A percentile compares a stretch with the other conserved stretches of the same genome.
These are phyloP conservation scores for Tipula confusa DNA, from an alignment of 2,888 invertebrate species.

Conservation along the genomic window DNA sequence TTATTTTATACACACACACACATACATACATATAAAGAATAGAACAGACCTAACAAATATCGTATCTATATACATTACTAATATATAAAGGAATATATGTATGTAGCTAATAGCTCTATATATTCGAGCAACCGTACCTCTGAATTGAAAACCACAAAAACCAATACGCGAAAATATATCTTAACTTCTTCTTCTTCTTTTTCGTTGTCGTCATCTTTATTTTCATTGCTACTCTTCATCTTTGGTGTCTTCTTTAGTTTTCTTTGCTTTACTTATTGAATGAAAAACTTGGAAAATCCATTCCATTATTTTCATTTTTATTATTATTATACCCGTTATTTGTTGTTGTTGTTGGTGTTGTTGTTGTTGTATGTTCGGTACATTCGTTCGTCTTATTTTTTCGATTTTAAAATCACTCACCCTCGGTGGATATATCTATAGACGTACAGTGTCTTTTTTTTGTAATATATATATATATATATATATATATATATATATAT, in stretches of 20 bases:
- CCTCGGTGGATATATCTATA: not conserved
- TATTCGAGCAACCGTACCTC: not conserved
- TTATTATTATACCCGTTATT: not conserved
- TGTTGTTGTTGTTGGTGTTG: not conserved
- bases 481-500: not conserved
- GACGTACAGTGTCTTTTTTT: not conserved
- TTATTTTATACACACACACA: not conserved
- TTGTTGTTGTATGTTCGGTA: not conserved
- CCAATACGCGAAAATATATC: not conserved
- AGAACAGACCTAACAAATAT: not conserved
- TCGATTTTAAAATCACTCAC: conserved; percentile 15
- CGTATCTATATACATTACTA: not conserved
- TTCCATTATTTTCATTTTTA: not conserved
- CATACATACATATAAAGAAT: not conserved
- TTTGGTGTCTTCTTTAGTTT: not conserved
- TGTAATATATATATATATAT: not conserved
- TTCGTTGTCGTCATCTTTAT: not conserved
- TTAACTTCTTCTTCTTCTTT: not conserved
- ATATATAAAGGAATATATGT: not conserved
- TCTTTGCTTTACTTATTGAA: not conserved
- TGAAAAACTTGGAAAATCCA: not conserved
- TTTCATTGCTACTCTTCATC: not conserved
- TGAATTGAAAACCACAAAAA: not conserved
- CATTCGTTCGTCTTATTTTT: conserved; percentile 12
- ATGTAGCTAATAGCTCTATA: too few relatives aligned